These are phyloP conservation scores for Illadopsis cleaveri DNA, from an alignment of 2,113 vertebrate species.

Conservation along the genomic window DNA sequence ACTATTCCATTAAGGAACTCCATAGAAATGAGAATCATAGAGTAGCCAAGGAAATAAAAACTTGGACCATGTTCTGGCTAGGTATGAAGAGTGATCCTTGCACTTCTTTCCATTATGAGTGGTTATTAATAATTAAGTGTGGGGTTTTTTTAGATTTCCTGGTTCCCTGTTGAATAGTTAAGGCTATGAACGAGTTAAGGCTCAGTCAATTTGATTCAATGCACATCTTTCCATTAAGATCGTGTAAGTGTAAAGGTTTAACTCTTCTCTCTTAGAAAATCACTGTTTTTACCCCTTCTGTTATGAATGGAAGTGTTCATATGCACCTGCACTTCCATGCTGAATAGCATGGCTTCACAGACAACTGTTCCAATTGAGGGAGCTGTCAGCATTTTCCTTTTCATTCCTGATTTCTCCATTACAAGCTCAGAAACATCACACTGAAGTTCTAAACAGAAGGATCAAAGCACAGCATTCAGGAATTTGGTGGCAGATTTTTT, in stretches of 20 bases:
- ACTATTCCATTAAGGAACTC: not conserved
- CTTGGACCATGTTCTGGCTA: not conserved
- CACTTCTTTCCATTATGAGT: not conserved
- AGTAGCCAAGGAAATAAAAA: not conserved
- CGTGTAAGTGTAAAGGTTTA: not conserved
- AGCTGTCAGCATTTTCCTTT: not conserved
- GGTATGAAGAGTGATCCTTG: not conserved
- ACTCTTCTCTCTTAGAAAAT: not conserved
- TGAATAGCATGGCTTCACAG: not conserved
- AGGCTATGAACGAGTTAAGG: not conserved
- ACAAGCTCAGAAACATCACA: not conserved
- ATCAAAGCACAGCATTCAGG: not conserved
- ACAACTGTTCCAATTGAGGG: not conserved
- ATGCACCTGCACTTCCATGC: not conserved
- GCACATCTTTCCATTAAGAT: not conserved
- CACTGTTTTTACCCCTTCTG: not conserved
- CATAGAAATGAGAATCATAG: not conserved
- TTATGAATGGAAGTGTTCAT: not conserved
- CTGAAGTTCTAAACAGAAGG: not conserved
- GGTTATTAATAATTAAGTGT: not conserved
- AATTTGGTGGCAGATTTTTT: not conserved
- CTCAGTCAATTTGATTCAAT: not conserved
- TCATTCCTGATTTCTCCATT: not conserved
- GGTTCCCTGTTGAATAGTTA: not conserved
- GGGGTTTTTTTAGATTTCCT: accelerated